Evolutionary conservation across 2,797 vertebrate genomes (phyloP).

Genomic region (Astyanax mexicanus): DNA sequence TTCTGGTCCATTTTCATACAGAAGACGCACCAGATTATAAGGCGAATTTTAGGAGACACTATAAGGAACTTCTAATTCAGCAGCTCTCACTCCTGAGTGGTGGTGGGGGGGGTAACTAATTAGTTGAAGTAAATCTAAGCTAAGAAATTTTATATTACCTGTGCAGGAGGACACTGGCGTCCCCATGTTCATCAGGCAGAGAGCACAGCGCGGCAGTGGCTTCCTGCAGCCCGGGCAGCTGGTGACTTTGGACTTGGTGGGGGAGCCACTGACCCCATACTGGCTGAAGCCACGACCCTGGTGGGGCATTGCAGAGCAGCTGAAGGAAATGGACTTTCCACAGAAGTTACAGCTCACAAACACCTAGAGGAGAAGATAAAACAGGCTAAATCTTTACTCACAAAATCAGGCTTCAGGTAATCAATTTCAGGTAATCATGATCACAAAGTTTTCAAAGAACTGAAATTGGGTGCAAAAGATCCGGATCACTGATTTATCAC

Average conservation of each 20-base stretch:
- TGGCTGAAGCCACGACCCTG: conserved; percentile 97
- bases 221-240: conserved; percentile 98
- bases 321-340: conserved; percentile 98
- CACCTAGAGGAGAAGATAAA: conserved; percentile 79
- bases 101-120: no score
- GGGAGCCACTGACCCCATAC: conserved; percentile 96
- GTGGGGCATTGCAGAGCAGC: conserved; percentile 93
- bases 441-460: no score
- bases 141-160: no score
- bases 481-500: no score
- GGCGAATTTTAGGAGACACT: no score
- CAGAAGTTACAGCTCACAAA: conserved; percentile 99
- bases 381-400: background rate
- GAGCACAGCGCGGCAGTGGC: conserved; percentile 95
- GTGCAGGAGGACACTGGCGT: conserved; percentile 95
- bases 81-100: no score
- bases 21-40: no score
- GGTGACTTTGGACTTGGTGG: conserved; percentile 98
- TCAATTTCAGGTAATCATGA: no score
- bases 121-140: no score
- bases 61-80: no score
- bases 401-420: conserved; percentile 9
- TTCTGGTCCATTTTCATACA: no score
- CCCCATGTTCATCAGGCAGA: conserved; percentile 99
- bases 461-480: no score